These are phyloP conservation scores for Chironex yamaguchii DNA, from an alignment of 30 jellyfish, hydroid and myxozoan genomes.

Conservation along the genomic window DNA sequence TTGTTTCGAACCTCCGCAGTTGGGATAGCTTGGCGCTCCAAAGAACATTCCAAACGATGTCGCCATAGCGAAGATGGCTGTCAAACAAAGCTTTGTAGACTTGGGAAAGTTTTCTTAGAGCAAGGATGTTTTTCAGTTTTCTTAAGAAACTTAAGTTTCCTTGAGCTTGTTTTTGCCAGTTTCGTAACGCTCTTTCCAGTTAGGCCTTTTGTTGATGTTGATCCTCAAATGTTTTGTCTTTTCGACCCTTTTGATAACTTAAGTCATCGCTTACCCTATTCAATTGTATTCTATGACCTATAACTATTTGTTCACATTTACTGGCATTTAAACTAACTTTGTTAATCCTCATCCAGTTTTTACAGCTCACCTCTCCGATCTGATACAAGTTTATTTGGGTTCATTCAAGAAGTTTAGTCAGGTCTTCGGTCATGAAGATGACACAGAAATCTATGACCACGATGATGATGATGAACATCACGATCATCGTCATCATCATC, in stretches of 20 bases:
- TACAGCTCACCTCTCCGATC: no score
- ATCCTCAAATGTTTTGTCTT: neutral
- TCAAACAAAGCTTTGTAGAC: slow-evolving; percentile 30
- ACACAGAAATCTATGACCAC: no score
- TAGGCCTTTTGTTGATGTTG: neutral
- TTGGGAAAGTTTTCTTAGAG: slow-evolving; percentile 5
- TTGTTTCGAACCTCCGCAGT: slow-evolving; percentile 5
- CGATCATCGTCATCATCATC: no score
- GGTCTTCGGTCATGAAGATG: no score
- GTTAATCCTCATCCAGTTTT: slow-evolving; percentile 1
- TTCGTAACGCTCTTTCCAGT: slow-evolving; percentile 3
- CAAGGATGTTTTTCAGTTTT: slow-evolving; percentile 19
- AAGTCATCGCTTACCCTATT: slow-evolving; percentile 9
- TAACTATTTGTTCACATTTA: neutral
- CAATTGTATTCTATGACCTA: slow-evolving; percentile 2
- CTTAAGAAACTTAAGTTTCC: slow-evolving; percentile 4
- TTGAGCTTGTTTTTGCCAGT: neutral
- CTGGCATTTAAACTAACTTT: neutral
- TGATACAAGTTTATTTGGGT: no score
- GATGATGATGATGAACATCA: no score
- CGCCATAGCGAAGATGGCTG: slow-evolving; percentile 36
- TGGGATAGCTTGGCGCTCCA: neutral
- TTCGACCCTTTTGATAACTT: slow-evolving; percentile 12
- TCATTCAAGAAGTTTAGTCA: no score
- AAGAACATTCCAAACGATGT: slow-evolving; percentile 3